phyloP scores from a whole-genome alignment of 2,797 vertebrate genomes.

The Hypotaenidia philippensis region DNA sequence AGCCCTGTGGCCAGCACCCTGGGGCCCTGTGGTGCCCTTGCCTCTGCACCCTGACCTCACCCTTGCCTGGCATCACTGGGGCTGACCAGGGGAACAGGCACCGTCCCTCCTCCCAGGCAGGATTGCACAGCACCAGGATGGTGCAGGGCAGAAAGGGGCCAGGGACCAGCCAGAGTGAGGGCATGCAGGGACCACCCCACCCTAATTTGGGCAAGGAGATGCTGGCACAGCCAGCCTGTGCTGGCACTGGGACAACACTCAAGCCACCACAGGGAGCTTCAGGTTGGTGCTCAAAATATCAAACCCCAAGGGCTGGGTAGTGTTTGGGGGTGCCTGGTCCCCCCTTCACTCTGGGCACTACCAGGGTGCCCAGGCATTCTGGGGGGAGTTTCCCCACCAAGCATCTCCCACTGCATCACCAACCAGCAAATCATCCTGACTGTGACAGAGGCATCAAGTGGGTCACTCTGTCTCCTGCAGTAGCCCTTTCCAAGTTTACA shows the following conservation, averaged over 20 bases:
- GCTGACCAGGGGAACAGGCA: no score
- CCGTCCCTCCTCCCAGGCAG: background rate
- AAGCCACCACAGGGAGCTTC: rapidly evolving
- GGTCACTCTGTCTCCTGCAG: rapidly evolving
- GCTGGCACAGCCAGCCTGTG: background rate
- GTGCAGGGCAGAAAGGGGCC: background rate
- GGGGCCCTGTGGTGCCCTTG: background rate
- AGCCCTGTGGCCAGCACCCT: background rate
- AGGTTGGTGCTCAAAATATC: background rate
- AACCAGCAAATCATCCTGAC: background rate
- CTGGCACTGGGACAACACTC: rapidly evolving
- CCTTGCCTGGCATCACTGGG: background rate
- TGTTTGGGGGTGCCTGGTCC: rapidly evolving
- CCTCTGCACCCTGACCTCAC: background rate
- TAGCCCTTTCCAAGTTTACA: background rate
- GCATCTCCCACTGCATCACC: background rate
- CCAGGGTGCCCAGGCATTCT: rapidly evolving
- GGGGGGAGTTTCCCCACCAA: background rate
- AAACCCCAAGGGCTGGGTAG: background rate
- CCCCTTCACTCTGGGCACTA: background rate
- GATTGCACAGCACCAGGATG: rapidly evolving
- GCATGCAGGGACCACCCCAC: rapidly evolving
- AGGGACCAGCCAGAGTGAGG: background rate
- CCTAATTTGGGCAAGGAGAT: background rate
- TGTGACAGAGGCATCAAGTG: rapidly evolving